These are phyloP conservation scores for Cherax quadricarinatus DNA, from an alignment of 1,140 invertebrate genomes.

Conservation along the genomic window DNA sequence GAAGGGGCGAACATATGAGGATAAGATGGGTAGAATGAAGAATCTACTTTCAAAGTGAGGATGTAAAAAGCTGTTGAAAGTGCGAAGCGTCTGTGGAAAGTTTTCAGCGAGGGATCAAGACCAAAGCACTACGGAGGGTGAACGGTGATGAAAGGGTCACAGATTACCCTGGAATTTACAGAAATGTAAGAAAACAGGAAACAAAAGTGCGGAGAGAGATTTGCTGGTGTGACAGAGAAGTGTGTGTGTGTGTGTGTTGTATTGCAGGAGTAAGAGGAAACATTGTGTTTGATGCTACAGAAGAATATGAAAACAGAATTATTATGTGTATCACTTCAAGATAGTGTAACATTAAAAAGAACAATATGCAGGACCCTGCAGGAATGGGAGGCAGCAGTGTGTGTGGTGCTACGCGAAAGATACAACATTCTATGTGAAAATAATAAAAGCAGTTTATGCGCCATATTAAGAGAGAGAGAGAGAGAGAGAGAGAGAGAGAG, in stretches of 20 bases:
- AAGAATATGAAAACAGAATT: background rate
- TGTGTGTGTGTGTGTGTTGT: background rate
- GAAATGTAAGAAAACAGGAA: slow-evolving; percentile 4
- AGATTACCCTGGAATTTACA: background rate
- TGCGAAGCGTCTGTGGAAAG: background rate
- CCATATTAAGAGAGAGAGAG: too few relatives aligned
- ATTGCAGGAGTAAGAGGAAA: too few relatives aligned
- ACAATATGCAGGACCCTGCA: too few relatives aligned
- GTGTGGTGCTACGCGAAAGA: too few relatives aligned
- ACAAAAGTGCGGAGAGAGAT: background rate
- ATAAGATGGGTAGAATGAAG: too few relatives aligned
- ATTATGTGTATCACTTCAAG: too few relatives aligned
- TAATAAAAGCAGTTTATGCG: too few relatives aligned
- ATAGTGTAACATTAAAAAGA: too few relatives aligned
- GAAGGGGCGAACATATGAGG: too few relatives aligned
- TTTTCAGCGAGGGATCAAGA: background rate
- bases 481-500: too few relatives aligned
- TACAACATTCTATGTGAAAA: too few relatives aligned
- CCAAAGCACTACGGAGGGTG: background rate
- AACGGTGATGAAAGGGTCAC: background rate
- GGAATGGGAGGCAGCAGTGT: too few relatives aligned
- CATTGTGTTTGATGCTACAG: background rate
- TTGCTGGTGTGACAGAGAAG: background rate
- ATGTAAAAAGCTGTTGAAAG: background rate
- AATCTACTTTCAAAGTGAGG: background rate